Base-by-base conservation (phyloP, 1,140 invertebrate species). In the Aphis craccivora region DNA sequence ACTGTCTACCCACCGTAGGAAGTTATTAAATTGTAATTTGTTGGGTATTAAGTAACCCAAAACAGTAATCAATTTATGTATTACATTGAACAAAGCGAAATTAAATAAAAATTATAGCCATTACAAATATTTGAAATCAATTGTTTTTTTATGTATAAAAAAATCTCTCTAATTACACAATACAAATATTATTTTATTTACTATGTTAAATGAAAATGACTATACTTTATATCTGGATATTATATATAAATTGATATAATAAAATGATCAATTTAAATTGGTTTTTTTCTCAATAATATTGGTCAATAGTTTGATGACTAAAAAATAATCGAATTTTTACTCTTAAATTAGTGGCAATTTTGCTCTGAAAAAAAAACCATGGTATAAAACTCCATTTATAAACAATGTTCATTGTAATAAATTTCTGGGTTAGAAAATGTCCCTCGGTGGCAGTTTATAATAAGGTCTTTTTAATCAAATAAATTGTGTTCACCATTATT, bases 391-490 rank as follows among this genome's bases (percentile, higher is more conserved):
- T 43, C 37, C 37, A 40, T 90, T 90, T 90, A 90, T 90, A 67
- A 90, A 90, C 53, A 67, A 90, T 43, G 89, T 90, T 67, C 23
- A 67, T 67, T 43, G 53, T 90, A 90, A 90, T 90, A 40, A 90
- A 90, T 90, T 90, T 40, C 53, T 30, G 23, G 55, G 40, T 90
- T n/a, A 67, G 53, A 67, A 67, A 90, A 67, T 67, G 55, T 90
- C 55, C 53, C 89, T 67, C 8, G 53, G 25, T 67, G 43, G 53
- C 37, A 67, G 89, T 90, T 90, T 67, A 67, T 90, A 90, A 90
- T 90, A 90, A 67, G 89, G 37, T 60, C 37, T 90, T 90, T 90
- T 90, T 90, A 90, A 90, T 90, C 89, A 90, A 90, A 90, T 90
- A 90, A 90, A 90, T 90, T 43, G 55, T 43, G 53, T 90, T 90